Percentiles rank a stretch among this genome's conserved stretches.
Conservation (phyloP, 2,797 vertebrate species). For the Gallinago nigripennis region DNA sequence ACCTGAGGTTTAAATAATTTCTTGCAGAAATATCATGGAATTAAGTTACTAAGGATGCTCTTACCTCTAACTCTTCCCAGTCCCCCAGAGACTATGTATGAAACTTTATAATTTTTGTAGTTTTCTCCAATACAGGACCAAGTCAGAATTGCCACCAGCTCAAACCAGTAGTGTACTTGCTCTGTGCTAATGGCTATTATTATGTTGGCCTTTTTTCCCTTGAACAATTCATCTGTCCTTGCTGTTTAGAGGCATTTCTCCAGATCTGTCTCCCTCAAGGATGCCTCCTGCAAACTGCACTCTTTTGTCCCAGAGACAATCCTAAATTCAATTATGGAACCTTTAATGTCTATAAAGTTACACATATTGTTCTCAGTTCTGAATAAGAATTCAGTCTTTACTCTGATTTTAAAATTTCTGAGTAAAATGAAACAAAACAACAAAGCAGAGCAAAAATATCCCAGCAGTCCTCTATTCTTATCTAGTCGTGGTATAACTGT, state of each 20-base stretch:
- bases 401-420: neutral
- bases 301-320: neutral
- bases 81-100: too few relatives aligned
- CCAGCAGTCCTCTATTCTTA: neutral
- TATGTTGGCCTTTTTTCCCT: neutral
- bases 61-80: neutral
- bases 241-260: neutral
- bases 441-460: neutral
- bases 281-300: neutral
- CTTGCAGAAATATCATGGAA: neutral
- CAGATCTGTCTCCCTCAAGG: neutral
- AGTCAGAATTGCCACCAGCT: neutral
- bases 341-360: neutral
- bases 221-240: neutral
- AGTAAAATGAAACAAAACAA: neutral
- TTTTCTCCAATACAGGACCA: neutral
- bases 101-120: neutral
- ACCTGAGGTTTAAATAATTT: neutral
- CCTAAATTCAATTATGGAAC: neutral
- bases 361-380: neutral
- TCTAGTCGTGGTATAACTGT: neutral
- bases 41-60: neutral
- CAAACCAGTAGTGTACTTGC: neutral
- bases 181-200: neutral
- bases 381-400: neutral